Conservation (phyloP, 1,140 invertebrate genomes). For the Drosophila paulistorum region DNA sequence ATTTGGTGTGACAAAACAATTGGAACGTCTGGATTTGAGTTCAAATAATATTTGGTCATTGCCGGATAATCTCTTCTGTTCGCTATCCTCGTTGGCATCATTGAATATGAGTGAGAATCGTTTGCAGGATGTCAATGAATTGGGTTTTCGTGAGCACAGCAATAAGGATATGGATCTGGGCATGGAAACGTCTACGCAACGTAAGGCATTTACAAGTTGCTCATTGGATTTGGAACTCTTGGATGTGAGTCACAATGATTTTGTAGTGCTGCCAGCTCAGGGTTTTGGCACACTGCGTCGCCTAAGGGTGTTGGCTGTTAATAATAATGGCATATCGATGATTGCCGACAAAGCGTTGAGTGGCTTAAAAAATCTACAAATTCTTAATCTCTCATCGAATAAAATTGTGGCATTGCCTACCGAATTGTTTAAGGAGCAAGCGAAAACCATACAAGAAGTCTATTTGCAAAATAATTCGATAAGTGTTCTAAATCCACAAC, state of each 20-base stretch:
- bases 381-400: slow-evolving; percentile 93
- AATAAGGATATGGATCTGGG: slow-evolving; percentile 49
- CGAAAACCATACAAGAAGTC: slow-evolving; percentile 91
- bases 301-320: slow-evolving; percentile 89
- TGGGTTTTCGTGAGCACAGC: slow-evolving; percentile 88
- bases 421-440: slow-evolving; percentile 90
- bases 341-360: slow-evolving; percentile 91
- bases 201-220: slow-evolving; percentile 84
- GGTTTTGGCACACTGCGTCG: slow-evolving; percentile 91
- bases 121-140: slow-evolving; percentile 91
- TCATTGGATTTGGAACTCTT: slow-evolving; percentile 91
- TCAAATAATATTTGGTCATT: slow-evolving; percentile 95
- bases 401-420: slow-evolving; percentile 94
- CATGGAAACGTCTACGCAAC: slow-evolving; percentile 54
- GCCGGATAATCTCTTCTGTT: slow-evolving; percentile 92
- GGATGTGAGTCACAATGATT: slow-evolving; percentile 93
- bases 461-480: slow-evolving; percentile 95
- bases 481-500: slow-evolving; percentile 89
- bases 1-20: slow-evolving; percentile 88
- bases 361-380: slow-evolving; percentile 90
- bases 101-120: slow-evolving; percentile 93
- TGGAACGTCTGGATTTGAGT: slow-evolving; percentile 93
- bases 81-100: slow-evolving; percentile 89
- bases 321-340: slow-evolving; percentile 93
- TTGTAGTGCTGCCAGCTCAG: slow-evolving; percentile 90